phyloP scores from a whole-genome alignment of 2,113 vertebrate species.

The Arothron firmamentum region DNA sequence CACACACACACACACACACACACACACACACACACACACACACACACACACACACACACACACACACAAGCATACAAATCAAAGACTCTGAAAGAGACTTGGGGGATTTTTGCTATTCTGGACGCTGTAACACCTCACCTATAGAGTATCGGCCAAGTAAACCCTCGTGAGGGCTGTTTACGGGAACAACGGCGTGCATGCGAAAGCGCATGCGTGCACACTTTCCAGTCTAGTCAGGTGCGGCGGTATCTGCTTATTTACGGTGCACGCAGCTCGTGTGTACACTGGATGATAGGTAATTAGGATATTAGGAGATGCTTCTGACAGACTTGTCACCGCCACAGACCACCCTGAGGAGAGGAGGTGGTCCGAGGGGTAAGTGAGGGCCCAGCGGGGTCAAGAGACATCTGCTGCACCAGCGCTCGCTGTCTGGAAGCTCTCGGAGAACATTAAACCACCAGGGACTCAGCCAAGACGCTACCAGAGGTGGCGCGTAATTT shows the following conservation, averaged over 20 bases:
- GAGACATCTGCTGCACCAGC: slow-evolving; percentile 72
- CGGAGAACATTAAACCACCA: slow-evolving; percentile 67
- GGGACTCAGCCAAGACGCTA: slow-evolving; percentile 56
- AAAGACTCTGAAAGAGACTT: slow-evolving; percentile 38
- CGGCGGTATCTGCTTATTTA: slow-evolving; percentile 52
- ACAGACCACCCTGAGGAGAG: slow-evolving; percentile 58
- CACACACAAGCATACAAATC: slow-evolving; percentile 31
- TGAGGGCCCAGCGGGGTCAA: slow-evolving; percentile 64
- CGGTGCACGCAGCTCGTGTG: slow-evolving; percentile 19
- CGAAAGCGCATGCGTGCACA: not conserved
- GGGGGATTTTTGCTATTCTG: slow-evolving; percentile 38
- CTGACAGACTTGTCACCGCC: slow-evolving; percentile 71
- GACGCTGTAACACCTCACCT: slow-evolving; percentile 31
- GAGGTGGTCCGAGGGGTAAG: slow-evolving; percentile 69
- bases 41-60: slow-evolving; percentile 27
- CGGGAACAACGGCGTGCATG: slow-evolving; percentile 6
- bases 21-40: slow-evolving; percentile 31
- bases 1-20: slow-evolving; percentile 17
- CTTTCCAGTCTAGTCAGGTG: slow-evolving; percentile 8
- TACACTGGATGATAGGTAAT: slow-evolving; percentile 54
- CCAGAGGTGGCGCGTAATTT: slow-evolving; percentile 44
- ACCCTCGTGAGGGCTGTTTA: slow-evolving; percentile 29
- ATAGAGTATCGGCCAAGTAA: slow-evolving; percentile 24
- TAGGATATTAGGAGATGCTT: slow-evolving; percentile 71
- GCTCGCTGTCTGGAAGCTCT: slow-evolving; percentile 71